Evolutionary conservation across 2,888 invertebrate genomes (phyloP).

Genomic region (Sisyra terminalis): DNA sequence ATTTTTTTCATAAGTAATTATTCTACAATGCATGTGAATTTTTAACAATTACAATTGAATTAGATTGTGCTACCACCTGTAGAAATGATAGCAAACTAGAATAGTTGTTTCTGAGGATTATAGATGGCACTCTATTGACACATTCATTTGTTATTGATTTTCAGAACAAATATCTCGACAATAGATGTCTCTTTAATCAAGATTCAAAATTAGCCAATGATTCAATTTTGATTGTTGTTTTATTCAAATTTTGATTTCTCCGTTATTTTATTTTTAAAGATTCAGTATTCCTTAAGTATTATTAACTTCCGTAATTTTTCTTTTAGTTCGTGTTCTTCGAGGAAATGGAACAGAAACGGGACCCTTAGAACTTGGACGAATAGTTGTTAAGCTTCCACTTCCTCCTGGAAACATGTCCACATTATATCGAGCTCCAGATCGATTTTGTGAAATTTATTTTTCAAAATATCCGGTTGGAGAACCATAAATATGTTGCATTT

Average conservation of each 20-base stretch:
- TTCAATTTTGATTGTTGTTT: not conserved
- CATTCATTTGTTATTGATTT: too few relatives aligned
- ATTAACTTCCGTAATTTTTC: conserved; percentile 5
- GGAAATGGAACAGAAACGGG: conserved; percentile 53
- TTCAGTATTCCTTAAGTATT: conserved; percentile 2
- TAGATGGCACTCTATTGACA: too few relatives aligned
- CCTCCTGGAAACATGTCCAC: conserved; percentile 81
- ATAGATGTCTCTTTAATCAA: not conserved
- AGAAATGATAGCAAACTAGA: too few relatives aligned
- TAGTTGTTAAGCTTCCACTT: conserved; percentile 69
- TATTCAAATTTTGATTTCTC: conserved; percentile 19
- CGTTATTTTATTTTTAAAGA: not conserved
- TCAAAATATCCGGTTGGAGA: conserved; percentile 58
- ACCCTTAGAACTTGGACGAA: conserved; percentile 61
- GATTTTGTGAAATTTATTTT: conserved; percentile 70
- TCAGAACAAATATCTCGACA: too few relatives aligned
- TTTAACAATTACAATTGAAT: too few relatives aligned
- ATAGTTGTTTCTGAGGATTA: too few relatives aligned
- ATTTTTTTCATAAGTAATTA: too few relatives aligned
- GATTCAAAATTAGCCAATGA: not conserved
- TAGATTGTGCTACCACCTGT: too few relatives aligned
- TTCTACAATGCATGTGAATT: too few relatives aligned
- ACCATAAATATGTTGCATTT: conserved; percentile 16
- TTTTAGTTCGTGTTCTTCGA: conserved; percentile 45
- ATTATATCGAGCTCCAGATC: conserved; percentile 63